Base-by-base conservation (phyloP, 2,888 invertebrate species). In the Nomada ferruginata region DNA sequence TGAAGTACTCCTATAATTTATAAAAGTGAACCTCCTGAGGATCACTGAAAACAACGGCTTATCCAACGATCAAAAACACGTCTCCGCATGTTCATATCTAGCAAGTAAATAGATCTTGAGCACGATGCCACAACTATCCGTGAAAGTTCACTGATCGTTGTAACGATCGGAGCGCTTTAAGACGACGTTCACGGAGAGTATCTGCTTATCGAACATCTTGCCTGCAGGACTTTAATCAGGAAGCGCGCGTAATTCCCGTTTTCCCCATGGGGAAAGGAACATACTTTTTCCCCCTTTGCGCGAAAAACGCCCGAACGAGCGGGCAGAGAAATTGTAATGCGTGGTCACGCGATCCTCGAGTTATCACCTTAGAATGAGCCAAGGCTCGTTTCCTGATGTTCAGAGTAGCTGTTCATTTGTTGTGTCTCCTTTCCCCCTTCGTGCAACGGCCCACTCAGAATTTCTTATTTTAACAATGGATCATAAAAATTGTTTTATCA, bases 101-200 rank as follows among this genome's bases (percentile, higher is more conserved):
- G 85, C 76, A 78, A 87, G 89, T 87, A 87, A 90, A 90, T 88
- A 89, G 89, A 89, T 88, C 87, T 86, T 68, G 81, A 73, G 68
- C 84, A 79, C 79, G 75, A 69, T 75, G 82, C 70, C 64, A 66
- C 61, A 81, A 85, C 85, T 86, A 9, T 87, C 80, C 85, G 70
- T 76, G 83, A 79, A 88, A 89, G 87, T 80, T 84, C 36, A 65
- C 47, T 60, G 74, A 68, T 70, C 71, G 80, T 60, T 64, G 53
- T 66, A 52, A 36, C 65, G 65, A 73, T 66, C 64, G 50, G 63
- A 68, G 63, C 70, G 50, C 47, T 47, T 26, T 26, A 50, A 26
- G 75, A 57, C 59, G 57, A 66, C 73, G 72, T 75, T 76, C 76
- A 42, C 36, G 44, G n/a, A 11, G 42, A 42, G 61, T 80, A 78